Percentiles rank a stretch among this genome's conserved stretches.
Evolutionary conservation across 2,888 invertebrate genomes (phyloP).

Genomic region (Pandemis corylana): DNA sequence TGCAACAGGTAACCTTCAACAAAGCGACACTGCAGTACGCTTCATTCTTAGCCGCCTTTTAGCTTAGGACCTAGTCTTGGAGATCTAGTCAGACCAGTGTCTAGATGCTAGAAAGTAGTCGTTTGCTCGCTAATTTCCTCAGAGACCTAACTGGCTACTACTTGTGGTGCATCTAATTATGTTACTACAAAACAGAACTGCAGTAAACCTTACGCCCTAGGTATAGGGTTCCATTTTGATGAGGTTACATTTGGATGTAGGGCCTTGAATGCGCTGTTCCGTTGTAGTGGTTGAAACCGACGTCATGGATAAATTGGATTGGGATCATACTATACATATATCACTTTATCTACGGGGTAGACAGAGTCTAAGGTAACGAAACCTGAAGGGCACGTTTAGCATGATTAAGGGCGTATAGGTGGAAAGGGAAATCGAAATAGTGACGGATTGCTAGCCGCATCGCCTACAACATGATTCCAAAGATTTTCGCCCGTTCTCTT

Average conservation of each 20-base stretch:
- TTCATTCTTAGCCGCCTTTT: neutral
- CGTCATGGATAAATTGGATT: slow-evolving; percentile 1
- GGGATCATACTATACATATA: neutral
- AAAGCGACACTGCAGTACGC: neutral
- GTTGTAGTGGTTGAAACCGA: neutral
- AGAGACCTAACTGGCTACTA: slow-evolving; percentile 35
- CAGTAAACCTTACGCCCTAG: neutral
- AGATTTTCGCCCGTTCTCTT: too few species aligned
- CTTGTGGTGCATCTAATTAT: slow-evolving; percentile 2
- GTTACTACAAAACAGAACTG: neutral
- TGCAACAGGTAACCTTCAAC: too few species aligned
- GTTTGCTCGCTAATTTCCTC: slow-evolving; percentile 54
- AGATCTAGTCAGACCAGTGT: neutral
- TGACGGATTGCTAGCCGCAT: too few species aligned
- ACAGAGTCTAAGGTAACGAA: too few species aligned
- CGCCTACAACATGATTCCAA: too few species aligned
- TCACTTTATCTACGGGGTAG: too few species aligned
- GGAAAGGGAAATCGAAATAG: too few species aligned
- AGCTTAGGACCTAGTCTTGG: neutral
- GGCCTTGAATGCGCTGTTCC: neutral
- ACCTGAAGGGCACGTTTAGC: too few species aligned
- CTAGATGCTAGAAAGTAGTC: slow-evolving; percentile 14
- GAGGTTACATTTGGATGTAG: neutral
- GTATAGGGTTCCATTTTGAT: neutral
- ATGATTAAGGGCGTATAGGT: too few species aligned